These are phyloP conservation scores for Lacerta viridis DNA, from an alignment of 2,797 vertebrate species.

Conservation along the genomic window DNA sequence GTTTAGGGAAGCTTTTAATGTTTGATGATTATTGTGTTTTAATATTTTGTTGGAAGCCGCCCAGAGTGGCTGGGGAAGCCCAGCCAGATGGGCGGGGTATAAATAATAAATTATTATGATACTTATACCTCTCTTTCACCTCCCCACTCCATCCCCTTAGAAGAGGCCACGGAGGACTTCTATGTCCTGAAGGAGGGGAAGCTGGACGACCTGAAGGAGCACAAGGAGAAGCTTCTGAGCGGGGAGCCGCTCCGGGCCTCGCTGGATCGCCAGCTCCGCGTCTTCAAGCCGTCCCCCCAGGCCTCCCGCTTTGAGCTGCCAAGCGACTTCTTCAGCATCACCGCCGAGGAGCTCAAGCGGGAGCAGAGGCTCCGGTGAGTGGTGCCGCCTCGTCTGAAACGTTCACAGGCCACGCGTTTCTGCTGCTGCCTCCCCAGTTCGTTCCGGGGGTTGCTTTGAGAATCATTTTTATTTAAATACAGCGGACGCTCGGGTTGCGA, in stretches of 20 bases:
- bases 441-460: constrained; percentile 51
- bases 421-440: too few relatives aligned
- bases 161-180: constrained; percentile 89
- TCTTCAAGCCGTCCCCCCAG: constrained; percentile 85
- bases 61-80: too few relatives aligned
- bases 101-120: too few relatives aligned
- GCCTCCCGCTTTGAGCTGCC: constrained; percentile 91
- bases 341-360: constrained; percentile 87
- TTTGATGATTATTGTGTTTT: too few relatives aligned
- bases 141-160: neutral
- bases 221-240: constrained; percentile 85
- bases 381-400: too few relatives aligned
- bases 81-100: too few relatives aligned
- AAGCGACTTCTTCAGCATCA: constrained; percentile 91
- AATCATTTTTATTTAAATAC: constrained; percentile 83
- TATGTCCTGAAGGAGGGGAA: constrained; percentile 84
- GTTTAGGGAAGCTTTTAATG: too few relatives aligned
- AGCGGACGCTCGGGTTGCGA: too few relatives aligned
- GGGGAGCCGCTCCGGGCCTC: constrained; percentile 87
- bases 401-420: too few relatives aligned
- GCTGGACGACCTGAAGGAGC: constrained; percentile 83
- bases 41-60: too few relatives aligned
- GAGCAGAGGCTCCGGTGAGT: constrained; percentile 90
- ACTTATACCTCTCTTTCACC: accelerated
- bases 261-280: constrained; percentile 86